These are phyloP conservation scores for Eulemur albifrons DNA, from an alignment of 2,797 vertebrate genomes.

Conservation along the genomic window DNA sequence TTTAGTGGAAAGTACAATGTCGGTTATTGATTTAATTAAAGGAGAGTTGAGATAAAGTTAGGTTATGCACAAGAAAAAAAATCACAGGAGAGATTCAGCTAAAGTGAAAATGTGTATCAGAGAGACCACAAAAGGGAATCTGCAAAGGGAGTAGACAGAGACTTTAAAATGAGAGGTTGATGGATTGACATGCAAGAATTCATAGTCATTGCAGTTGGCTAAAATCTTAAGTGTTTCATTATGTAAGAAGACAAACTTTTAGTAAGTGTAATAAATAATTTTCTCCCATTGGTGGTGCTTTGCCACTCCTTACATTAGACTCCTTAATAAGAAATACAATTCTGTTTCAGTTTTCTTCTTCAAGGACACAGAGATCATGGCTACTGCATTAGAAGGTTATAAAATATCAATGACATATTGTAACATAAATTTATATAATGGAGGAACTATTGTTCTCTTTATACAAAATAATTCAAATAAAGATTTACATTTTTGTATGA, in stretches of 20 bases:
- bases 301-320: not conserved
- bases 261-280: not conserved
- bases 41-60: slow-evolving; percentile 61
- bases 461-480: not conserved
- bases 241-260: not conserved
- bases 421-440: not conserved
- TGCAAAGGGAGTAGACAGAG: not conserved
- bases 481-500: not conserved
- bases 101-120: not conserved
- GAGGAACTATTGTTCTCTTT: not conserved
- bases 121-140: not conserved
- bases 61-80: not conserved
- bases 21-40: slow-evolving; percentile 74
- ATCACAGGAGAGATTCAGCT: not conserved
- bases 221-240: not conserved
- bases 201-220: not conserved
- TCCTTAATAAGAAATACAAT: not conserved
- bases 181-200: not conserved
- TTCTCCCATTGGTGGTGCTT: not conserved
- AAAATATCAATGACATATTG: not conserved
- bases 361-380: not conserved
- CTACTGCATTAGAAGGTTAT: not conserved
- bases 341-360: not conserved
- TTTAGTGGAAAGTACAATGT: slow-evolving; percentile 32
- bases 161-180: not conserved